phyloP scores from a whole-genome alignment of 2,113 vertebrate species.

The Takifugu bimaculatus region DNA sequence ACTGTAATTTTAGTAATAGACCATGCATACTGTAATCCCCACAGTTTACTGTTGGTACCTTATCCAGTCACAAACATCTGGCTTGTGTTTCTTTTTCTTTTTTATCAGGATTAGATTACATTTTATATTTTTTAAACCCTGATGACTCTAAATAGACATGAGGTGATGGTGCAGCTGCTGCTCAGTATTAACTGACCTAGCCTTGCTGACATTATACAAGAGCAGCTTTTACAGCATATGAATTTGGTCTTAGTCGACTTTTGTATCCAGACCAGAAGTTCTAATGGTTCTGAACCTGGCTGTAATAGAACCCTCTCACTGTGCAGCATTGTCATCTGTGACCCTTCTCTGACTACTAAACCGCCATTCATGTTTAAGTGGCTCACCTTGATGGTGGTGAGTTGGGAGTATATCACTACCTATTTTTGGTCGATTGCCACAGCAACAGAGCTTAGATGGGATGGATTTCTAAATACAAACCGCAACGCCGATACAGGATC shows the following conservation, averaged over 20 bases:
- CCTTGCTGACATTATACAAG: too few relatives aligned
- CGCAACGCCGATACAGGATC: slow-evolving; percentile 48
- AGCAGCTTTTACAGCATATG: slow-evolving; percentile 36
- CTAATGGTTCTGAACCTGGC: slow-evolving; percentile 52
- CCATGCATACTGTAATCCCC: too few relatives aligned
- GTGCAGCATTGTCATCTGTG: slow-evolving; percentile 39
- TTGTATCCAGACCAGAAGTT: slow-evolving; percentile 43
- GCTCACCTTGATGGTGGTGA: slow-evolving; percentile 1
- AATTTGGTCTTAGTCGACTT: slow-evolving; percentile 32
- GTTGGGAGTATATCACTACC: slow-evolving; percentile 5
- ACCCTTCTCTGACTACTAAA: slow-evolving; percentile 59
- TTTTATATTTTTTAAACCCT: too few relatives aligned
- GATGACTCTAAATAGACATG: too few relatives aligned
- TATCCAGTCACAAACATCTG: too few relatives aligned
- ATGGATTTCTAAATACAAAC: slow-evolving; percentile 46
- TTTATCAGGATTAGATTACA: too few relatives aligned
- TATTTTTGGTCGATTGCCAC: slow-evolving; percentile 27
- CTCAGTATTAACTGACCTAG: too few relatives aligned
- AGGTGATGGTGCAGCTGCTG: too few relatives aligned
- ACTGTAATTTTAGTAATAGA: too few relatives aligned
- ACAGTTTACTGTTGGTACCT: too few relatives aligned
- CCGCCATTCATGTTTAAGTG: slow-evolving; percentile 27
- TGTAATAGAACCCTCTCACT: slow-evolving; percentile 35
- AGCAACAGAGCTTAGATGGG: slow-evolving; percentile 24
- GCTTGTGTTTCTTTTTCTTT: too few relatives aligned